Base-by-base conservation (phyloP, 2,888 invertebrate species). In the Erynnis tages region DNA sequence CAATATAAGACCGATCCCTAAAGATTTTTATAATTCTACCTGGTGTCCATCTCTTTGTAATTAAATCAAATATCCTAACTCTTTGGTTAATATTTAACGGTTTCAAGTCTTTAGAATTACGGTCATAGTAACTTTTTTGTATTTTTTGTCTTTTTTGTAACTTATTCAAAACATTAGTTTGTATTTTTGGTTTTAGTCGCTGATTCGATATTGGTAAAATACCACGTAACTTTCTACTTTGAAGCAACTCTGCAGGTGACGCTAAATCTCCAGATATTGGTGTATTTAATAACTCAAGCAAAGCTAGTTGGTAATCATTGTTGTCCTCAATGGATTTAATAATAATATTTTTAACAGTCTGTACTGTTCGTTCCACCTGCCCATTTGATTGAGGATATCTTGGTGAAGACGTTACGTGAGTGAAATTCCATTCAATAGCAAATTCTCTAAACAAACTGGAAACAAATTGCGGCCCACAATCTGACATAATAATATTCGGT, bases 351-450 rank as follows among this genome's bases (percentile, higher is more conserved):
- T 53, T 53, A 10, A 53, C 19, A 1, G 40, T 45, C 32, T 32
- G 45, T 1, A 53, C 32, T n/a, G 45, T 16, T 2, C 45, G n/a
- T 21, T 53, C 53, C 1, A 45, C 38, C 11, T 32, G 45, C 0
- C 45, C 45, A 10, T 53, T 53, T 10, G 53, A 45, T 17, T 53
- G 40, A 8, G 53, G 45, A 34, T 53, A 53, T 7, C 40, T 38
- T 1, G 40, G 53, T 2, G 45, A 53, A n/a, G 53, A 37, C 0
- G 53, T 53, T 4, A 30, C 8, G 19, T 37, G 37, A 3, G 10
- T 21, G 11, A 37, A 37, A 21, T 37, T 19, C 37, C 37, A 37
- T 19, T 10, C 21, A 10, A 8, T n/a, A 10, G 19, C 10, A 21
- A 14, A 46, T 17, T 35, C 7, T 35, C n/a, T 35, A n/a, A 35